These are phyloP conservation scores for Chelmon rostratus DNA, from an alignment of 2,797 vertebrate species.

Conservation along the genomic window DNA sequence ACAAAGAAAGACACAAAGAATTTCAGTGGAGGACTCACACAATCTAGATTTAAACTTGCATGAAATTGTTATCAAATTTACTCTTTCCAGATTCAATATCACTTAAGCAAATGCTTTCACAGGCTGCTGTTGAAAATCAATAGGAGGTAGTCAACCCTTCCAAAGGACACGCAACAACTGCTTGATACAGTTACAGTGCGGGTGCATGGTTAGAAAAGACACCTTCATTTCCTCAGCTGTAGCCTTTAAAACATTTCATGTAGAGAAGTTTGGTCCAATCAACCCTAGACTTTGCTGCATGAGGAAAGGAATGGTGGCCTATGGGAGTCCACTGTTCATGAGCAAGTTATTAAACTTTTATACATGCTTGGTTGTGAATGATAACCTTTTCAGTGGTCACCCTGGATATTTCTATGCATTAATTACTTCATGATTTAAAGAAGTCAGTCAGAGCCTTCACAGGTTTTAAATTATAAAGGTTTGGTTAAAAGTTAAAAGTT, in stretches of 20 bases:
- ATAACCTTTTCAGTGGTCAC: neutral
- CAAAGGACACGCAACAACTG: conserved; percentile 53
- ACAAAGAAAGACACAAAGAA: conserved; percentile 41
- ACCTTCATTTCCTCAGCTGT: conserved; percentile 19
- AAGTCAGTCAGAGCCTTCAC: neutral
- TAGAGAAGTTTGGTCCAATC: neutral
- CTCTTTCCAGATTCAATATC: conserved; percentile 72
- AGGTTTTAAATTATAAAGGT: neutral
- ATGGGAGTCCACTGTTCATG: neutral
- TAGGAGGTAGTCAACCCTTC: conserved; percentile 61
- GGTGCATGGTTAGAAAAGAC: conserved; percentile 20
- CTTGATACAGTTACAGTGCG: conserved; percentile 51
- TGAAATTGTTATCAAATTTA: conserved; percentile 76
- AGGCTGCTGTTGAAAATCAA: conserved; percentile 67
- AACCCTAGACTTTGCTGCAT: neutral
- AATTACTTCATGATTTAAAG: neutral
- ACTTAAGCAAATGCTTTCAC: conserved; percentile 68
- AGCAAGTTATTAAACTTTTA: neutral
- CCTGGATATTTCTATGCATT: neutral
- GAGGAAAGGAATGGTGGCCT: neutral
- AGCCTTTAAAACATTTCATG: conserved; percentile 6
- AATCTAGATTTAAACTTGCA: conserved; percentile 69
- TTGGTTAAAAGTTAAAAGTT: neutral
- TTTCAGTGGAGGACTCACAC: conserved; percentile 24
- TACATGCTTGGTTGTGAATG: neutral